These are phyloP conservation scores for Drosophila antonietae DNA, from an alignment of 2,888 invertebrate genomes.

Conservation along the genomic window DNA sequence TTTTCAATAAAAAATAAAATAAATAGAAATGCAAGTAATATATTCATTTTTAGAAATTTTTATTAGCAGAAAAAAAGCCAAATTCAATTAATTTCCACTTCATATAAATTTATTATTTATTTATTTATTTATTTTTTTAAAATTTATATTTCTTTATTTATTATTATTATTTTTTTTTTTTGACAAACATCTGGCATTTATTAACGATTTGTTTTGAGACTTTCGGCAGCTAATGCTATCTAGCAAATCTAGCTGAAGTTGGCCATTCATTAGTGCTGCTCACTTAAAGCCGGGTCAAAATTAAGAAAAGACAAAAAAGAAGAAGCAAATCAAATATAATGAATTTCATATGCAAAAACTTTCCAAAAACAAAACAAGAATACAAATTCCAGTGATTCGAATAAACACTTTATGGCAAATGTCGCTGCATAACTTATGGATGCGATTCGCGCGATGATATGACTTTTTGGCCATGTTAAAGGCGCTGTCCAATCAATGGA, in stretches of 20 bases:
- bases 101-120: too few relatives aligned
- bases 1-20: too few relatives aligned
- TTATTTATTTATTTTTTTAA: too few relatives aligned
- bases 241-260: not conserved
- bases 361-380: slow-evolving; percentile 11
- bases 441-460: slow-evolving; percentile 30
- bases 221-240: slow-evolving; percentile 6
- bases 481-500: slow-evolving; percentile 7
- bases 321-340: slow-evolving; percentile 2
- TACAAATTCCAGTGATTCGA: slow-evolving; percentile 22
- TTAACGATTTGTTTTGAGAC: slow-evolving; percentile 3
- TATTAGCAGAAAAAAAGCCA: too few relatives aligned
- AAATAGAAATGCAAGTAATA: too few relatives aligned
- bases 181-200: slow-evolving; percentile 16
- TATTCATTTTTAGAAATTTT: too few relatives aligned
- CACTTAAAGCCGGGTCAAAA: slow-evolving; percentile 22
- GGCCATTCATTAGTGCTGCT: slow-evolving; percentile 6
- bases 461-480: not conserved
- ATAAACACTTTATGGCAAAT: slow-evolving; percentile 38
- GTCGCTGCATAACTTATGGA: slow-evolving; percentile 58
- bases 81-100: too few relatives aligned
- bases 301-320: not conserved
- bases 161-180: not conserved
- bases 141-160: too few relatives aligned
- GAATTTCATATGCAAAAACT: slow-evolving; percentile 20